These are phyloP conservation scores for Diglossa cyanea DNA, from an alignment of 2,797 vertebrate species.

Conservation along the genomic window DNA sequence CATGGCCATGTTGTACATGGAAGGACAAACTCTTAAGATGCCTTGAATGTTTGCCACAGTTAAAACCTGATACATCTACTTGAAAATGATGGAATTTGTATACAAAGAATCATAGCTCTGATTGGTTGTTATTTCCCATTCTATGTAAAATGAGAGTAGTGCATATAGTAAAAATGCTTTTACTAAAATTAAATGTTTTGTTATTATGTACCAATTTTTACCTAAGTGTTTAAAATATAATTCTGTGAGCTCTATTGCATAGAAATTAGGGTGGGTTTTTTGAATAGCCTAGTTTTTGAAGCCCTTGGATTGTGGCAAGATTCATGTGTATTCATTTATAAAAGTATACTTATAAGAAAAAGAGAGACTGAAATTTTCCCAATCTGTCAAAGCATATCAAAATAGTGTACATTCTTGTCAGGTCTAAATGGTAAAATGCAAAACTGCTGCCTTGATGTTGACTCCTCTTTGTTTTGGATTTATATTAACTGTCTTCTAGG, in stretches of 20 bases:
- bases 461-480: neutral
- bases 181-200: neutral
- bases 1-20: neutral
- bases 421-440: neutral
- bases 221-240: neutral
- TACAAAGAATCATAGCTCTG: neutral
- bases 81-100: neutral
- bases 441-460: neutral
- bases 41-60: neutral
- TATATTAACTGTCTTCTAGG: slow-evolving; percentile 3
- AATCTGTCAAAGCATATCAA: neutral
- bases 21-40: neutral
- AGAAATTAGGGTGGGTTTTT: neutral
- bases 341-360: neutral
- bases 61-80: neutral
- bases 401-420: neutral
- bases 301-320: neutral
- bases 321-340: neutral
- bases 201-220: neutral
- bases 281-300: neutral
- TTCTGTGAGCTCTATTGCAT: neutral
- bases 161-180: neutral
- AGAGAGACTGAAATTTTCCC: neutral
- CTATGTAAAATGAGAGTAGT: neutral
- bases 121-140: neutral